Base-by-base conservation (phyloP, 92 coral and sea anemone genomes). In the Zoanthus solanderi region DNA sequence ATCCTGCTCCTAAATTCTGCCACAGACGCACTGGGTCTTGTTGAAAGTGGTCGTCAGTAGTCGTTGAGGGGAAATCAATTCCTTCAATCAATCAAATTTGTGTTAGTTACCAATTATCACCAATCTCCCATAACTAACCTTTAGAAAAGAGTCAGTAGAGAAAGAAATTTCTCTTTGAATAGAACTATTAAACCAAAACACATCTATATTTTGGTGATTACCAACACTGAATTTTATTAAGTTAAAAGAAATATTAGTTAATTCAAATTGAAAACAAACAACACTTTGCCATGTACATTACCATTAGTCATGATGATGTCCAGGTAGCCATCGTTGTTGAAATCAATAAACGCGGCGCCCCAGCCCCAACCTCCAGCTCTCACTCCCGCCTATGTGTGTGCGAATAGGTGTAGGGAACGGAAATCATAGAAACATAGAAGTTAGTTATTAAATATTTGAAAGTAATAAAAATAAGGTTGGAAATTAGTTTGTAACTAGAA, bases 281-380 rank as follows among this genome's bases (percentile, higher is more conserved):
- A 2, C 42, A 37, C 42, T 37, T 37, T 37, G 42, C 1, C 42
- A 37, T 28, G 52, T 72, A 14, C 50, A 68, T 57, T 92, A 96
- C 98, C 98, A 44, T 95, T 93, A 28, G 98, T 94, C 98, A 90
- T 91, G 72, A 94, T 88, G 16, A 96, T 3, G 61, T 96, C 98
- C 69, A 90, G 89, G 78, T 94, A 94, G 12, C 94, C 98, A 76
- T 96, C 92, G 84, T 96, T 96, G 86, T 96, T 89, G 76, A 96
- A 94, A 91, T 96, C 98, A 65, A 96, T 53, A 66, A 96, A 96
- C 10, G 98, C 98, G 11, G 98, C 94, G 30, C 98, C 98, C 98
- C 98, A 96, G 4, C 98, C 98, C 98, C 98, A 96, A 0, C 98
- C 96, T 61, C 98, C 98, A 79, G 90, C 82, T 29, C 83, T 85